Conservation (phyloP, 2,797 vertebrate species). For the Pseudochirops cupreus region DNA sequence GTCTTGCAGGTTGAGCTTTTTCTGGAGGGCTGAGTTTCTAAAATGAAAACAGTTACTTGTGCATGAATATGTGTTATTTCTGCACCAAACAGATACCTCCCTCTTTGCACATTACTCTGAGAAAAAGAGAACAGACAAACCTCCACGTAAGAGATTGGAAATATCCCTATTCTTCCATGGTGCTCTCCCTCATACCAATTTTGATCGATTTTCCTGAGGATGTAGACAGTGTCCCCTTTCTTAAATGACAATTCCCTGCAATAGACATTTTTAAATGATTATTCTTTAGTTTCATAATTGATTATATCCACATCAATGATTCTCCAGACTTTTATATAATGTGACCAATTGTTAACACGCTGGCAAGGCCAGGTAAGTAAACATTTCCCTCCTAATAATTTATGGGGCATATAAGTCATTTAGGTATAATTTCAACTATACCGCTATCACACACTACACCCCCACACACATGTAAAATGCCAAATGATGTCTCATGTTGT, state of each 20-base stretch:
- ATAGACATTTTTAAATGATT: conserved; percentile 73
- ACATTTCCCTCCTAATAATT: conserved; percentile 23
- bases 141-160: conserved; percentile 98
- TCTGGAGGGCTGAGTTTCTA: conserved; percentile 93
- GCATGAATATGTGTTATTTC: conserved; percentile 3
- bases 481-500: background rate
- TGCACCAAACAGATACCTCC: background rate
- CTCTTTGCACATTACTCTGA: conserved; percentile 25
- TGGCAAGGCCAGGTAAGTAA: background rate
- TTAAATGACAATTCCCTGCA: conserved; percentile 98
- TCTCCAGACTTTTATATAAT: conserved; percentile 15
- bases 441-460: background rate
- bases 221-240: conserved; percentile 97
- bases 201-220: conserved; percentile 98
- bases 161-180: conserved; percentile 94
- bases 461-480: background rate
- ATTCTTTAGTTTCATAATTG: background rate
- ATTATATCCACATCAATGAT: background rate
- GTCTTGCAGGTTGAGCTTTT: conserved; percentile 95
- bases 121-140: conserved; percentile 82
- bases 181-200: conserved; percentile 99
- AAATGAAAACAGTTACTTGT: conserved; percentile 43
- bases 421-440: background rate
- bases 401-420: conserved; percentile 24
- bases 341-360: background rate